phyloP scores from a whole-genome alignment of 2,797 vertebrate species.

The Dermochelys coriacea region DNA sequence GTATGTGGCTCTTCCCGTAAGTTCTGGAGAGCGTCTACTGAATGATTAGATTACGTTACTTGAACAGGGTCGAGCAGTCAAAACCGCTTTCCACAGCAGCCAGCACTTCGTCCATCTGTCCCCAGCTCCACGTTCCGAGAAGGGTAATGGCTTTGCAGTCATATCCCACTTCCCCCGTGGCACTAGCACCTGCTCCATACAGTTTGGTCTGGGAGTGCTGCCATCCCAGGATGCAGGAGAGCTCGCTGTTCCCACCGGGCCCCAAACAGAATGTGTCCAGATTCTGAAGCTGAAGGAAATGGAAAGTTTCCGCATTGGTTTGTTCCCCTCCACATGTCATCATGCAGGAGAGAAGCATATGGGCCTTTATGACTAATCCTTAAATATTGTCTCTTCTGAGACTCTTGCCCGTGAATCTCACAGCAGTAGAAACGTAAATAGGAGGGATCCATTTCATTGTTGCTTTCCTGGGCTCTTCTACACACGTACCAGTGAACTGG shows the following conservation, averaged over 20 bases:
- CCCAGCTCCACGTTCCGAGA: not conserved
- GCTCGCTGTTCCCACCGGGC: accelerated
- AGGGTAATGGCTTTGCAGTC: not conserved
- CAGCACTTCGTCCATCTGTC: not conserved
- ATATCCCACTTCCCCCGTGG: not conserved
- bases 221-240: accelerated
- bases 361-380: not conserved
- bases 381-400: accelerated
- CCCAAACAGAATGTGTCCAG: not conserved
- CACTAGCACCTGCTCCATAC: not conserved
- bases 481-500: not conserved
- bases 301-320: not conserved
- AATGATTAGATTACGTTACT: not conserved
- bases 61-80: not conserved
- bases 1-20: not conserved
- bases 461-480: not conserved
- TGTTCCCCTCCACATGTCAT: not conserved
- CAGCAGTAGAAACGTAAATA: not conserved
- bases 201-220: not conserved
- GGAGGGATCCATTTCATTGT: not conserved
- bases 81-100: not conserved
- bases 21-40: not conserved
- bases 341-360: not conserved
- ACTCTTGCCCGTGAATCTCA: accelerated
- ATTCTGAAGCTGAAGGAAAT: not conserved